phyloP scores from a whole-genome alignment of 1,140 invertebrate genomes.

The Tetragnatha versicolor region DNA sequence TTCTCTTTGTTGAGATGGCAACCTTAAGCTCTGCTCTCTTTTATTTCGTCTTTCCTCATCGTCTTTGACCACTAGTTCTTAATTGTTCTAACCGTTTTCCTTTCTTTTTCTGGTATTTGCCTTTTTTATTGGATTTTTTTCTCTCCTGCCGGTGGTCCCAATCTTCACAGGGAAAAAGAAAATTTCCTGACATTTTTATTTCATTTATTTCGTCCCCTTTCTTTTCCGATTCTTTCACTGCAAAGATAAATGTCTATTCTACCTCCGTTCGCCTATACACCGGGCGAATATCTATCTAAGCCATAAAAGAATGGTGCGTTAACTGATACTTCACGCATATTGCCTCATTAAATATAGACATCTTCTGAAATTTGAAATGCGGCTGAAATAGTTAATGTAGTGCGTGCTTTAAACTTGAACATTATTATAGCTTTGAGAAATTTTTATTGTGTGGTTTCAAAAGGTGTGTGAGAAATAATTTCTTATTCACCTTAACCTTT shows the following conservation, averaged over 20 bases:
- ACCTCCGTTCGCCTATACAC: background rate
- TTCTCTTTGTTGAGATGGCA: slow-evolving; percentile 50
- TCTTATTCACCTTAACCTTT: too few species aligned
- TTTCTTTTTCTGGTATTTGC: slow-evolving; percentile 11
- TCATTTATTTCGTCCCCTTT: slow-evolving; percentile 51
- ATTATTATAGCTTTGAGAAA: too few species aligned
- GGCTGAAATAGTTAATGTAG: background rate
- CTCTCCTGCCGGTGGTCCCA: background rate
- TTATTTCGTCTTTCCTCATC: slow-evolving; percentile 52
- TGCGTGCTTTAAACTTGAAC: background rate
- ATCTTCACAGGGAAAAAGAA: slow-evolving; percentile 15
- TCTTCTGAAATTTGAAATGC: background rate
- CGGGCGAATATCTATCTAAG: slow-evolving; percentile 4
- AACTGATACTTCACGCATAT: slow-evolving; percentile 31
- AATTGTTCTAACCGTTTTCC: slow-evolving; percentile 54
- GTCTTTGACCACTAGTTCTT: slow-evolving; percentile 56
- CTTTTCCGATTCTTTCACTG: slow-evolving; percentile 39
- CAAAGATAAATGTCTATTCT: slow-evolving; percentile 48
- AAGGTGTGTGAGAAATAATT: too few species aligned
- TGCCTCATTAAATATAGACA: background rate
- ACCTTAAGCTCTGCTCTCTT: slow-evolving; percentile 53
- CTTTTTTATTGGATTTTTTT: slow-evolving; percentile 18
- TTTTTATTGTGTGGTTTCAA: too few species aligned
- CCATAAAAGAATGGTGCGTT: background rate
- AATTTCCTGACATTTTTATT: slow-evolving; percentile 49